A percentile compares a stretch with the other conserved stretches of the same genome.
phyloP scores from a whole-genome alignment of 2,797 vertebrate species.

The Naso thynnoides region DNA sequence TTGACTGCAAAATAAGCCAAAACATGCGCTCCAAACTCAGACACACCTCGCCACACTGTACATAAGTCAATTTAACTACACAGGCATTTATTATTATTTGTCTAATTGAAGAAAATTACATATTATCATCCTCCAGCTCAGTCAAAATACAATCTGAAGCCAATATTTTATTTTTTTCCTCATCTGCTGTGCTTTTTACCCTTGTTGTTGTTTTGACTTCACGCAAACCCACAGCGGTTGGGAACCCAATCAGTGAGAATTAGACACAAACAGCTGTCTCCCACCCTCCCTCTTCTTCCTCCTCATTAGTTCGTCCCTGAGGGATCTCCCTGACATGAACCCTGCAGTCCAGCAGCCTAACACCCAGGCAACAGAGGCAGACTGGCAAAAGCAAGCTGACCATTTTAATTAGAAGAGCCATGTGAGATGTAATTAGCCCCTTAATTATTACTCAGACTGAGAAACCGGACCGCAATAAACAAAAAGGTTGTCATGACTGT shows the following conservation, averaged over 20 bases:
- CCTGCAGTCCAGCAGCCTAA: conserved; percentile 60
- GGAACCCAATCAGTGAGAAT: conserved; percentile 61
- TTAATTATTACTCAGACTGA: conserved; percentile 62
- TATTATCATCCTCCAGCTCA: neutral
- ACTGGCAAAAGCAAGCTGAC: conserved; percentile 56
- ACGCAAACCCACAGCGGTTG: conserved; percentile 16
- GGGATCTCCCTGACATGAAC: conserved; percentile 64
- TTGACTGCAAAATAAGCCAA: conserved; percentile 63
- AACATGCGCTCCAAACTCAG: conserved; percentile 35
- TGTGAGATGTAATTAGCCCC: conserved; percentile 69
- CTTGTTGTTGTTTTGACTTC: conserved; percentile 32
- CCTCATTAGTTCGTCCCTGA: conserved; percentile 76
- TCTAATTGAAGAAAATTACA: neutral
- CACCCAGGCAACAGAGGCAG: conserved; percentile 64
- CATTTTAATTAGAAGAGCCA: conserved; percentile 74
- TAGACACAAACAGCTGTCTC: conserved; percentile 74
- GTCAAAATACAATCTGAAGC: neutral
- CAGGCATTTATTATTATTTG: conserved; percentile 5
- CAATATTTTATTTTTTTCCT: neutral
- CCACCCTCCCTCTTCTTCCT: conserved; percentile 53
- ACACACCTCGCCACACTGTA: conserved; percentile 50
- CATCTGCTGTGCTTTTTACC: neutral
- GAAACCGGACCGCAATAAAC: conserved; percentile 58
- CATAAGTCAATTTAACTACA: neutral
- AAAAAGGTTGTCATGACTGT: conserved; percentile 47